These are phyloP conservation scores for Ectemnius cavifrons DNA, from an alignment of 2,888 invertebrate genomes.

Conservation along the genomic window DNA sequence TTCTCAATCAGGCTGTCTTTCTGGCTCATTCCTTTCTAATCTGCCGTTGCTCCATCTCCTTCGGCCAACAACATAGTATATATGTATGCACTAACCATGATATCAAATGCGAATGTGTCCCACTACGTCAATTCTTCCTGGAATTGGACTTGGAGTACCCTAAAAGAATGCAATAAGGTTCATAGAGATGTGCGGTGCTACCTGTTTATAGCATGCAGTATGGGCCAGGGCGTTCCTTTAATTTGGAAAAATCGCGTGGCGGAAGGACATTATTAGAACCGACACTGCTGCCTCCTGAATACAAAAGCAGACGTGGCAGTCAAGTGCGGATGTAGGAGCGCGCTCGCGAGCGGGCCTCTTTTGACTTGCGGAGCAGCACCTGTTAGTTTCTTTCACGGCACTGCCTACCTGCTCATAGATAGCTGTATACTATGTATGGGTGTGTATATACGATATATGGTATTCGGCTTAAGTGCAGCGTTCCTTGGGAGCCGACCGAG, in stretches of 20 bases:
- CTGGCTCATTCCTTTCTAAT: background rate
- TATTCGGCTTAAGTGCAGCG: too few relatives aligned
- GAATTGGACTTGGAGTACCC: too few relatives aligned
- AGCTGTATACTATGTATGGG: too few relatives aligned
- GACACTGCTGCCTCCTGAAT: conserved; percentile 37
- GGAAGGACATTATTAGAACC: conserved; percentile 40
- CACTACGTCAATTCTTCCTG: too few relatives aligned
- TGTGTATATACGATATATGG: too few relatives aligned
- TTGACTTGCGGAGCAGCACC: background rate
- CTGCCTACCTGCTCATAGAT: background rate
- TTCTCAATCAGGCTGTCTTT: conserved; percentile 29
- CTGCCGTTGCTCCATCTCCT: background rate
- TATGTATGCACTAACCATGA: too few relatives aligned
- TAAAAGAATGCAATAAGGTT: too few relatives aligned
- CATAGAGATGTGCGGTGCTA: too few relatives aligned
- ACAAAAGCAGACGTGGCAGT: conserved; percentile 25
- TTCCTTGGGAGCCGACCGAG: too few relatives aligned
- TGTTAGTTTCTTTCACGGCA: conserved; percentile 1
- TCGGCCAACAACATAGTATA: background rate
- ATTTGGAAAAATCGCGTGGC: conserved; percentile 35
- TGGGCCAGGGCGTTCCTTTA: conserved; percentile 19
- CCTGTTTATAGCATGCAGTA: background rate
- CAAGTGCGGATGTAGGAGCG: conserved; percentile 1
- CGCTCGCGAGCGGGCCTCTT: background rate
- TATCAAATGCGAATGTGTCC: too few relatives aligned